Evolutionary conservation across 1,140 invertebrate genomes (phyloP), one percentile per base, ranked within the genome.

Genomic region (Zelostemma sp.): DNA sequence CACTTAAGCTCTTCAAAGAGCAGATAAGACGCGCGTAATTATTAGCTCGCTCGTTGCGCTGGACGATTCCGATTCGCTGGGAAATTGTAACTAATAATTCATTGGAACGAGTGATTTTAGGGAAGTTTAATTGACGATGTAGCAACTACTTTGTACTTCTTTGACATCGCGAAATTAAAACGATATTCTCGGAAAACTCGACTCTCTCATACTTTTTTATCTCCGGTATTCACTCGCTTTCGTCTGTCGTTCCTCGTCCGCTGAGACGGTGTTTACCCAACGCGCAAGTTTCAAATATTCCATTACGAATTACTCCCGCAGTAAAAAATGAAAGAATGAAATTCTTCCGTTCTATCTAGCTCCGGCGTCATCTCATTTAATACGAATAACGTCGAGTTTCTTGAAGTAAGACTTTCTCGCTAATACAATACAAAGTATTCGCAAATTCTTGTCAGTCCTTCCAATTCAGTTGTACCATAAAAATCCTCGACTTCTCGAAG

Each of bases 261-360:
- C 46, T 53, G 33, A 33, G 54, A 45, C 46, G 40, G 57, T 77
- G 63, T 77, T 77, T 77, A 60, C 68, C 50, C 63, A 35, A 47
- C 47, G 41, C 54, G 64, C n/a, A n/a, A 77, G 65, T 68, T 68
- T 72, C 72, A 69, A 67, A 77, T 77, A 76, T 78, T 76, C 68
- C 72, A 77, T 76, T 74, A 73, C 46, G 58, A 59, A 62, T 62
- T 21, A 40, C 55, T 53, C 45, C 15, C 70, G 58, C 74, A 31
- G 19, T 8, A 31, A 31, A 12, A 49, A 49, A 28, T 11, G 14
- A 19, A 9, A 28, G 28, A 67, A 68, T 15, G 35, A 70, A 73
- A 64, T 68, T 19, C 51, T 55, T 66, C 51, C 40, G 41, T 35
- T 51, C 45, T 21, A 4, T 35, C 15, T 28, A 17, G 5, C 19